Evolutionary conservation across 2,888 invertebrate genomes (phyloP).

Genomic region (Cephus spinipes): DNA sequence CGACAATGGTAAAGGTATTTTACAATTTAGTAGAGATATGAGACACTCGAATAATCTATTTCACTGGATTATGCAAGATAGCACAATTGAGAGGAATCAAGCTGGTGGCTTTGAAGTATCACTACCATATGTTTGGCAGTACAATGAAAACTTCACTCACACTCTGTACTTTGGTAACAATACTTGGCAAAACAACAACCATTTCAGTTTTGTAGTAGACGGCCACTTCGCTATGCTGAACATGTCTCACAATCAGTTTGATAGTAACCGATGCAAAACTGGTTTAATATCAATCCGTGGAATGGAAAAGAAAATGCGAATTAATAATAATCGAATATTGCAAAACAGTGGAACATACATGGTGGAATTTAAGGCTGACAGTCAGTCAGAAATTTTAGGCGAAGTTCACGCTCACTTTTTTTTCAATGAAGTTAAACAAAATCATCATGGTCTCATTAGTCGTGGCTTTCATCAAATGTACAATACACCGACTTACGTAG

Average conservation of each 20-base stretch:
- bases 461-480: conserved; percentile 61
- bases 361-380: conserved; percentile 88
- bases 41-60: conserved; percentile 97
- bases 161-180: conserved; percentile 89
- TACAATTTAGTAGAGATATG: conserved; percentile 92
- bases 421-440: conserved; percentile 82
- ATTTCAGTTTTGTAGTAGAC: conserved; percentile 86
- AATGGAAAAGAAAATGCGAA: conserved; percentile 95
- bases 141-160: conserved; percentile 94
- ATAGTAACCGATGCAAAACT: conserved; percentile 84
- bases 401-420: conserved; percentile 84
- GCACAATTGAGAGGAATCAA: conserved; percentile 86
- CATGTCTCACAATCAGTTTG: conserved; percentile 86
- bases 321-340: conserved; percentile 83
- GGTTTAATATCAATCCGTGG: conserved; percentile 87
- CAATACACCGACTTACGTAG: conserved; percentile 79
- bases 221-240: conserved; percentile 95
- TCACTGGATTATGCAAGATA: conserved; percentile 91
- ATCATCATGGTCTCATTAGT: conserved; percentile 68
- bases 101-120: conserved; percentile 89
- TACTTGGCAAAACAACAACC: conserved; percentile 86
- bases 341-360: conserved; percentile 86
- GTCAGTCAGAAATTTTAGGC: conserved; percentile 93
- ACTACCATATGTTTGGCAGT: conserved; percentile 95
- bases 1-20: conserved; percentile 89